A percentile compares a stretch with the other conserved stretches of the same genome.
phyloP scores from a whole-genome alignment of 2,797 vertebrate genomes.

The Xenentodon cancila region DNA sequence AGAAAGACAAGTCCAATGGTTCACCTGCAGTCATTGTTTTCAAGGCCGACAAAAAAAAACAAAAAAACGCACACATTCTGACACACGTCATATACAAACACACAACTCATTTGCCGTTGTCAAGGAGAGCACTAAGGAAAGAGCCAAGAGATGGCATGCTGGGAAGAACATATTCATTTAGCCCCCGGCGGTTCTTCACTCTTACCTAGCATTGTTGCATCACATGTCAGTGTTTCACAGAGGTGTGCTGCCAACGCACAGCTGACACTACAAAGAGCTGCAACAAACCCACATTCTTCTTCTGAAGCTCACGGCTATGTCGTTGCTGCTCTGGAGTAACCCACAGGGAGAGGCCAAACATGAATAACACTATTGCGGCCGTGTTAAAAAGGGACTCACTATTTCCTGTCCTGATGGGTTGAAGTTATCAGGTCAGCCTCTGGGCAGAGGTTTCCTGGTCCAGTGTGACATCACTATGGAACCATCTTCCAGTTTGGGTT shows the following conservation, averaged over 20 bases:
- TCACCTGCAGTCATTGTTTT: constrained; percentile 22
- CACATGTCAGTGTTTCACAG: constrained; percentile 73
- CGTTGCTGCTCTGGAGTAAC: constrained; percentile 51
- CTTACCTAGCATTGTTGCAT: constrained; percentile 67
- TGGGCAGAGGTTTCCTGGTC: constrained; percentile 51
- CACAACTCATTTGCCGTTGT: constrained; percentile 54
- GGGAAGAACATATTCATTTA: constrained; percentile 65
- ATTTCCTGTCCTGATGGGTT: constrained; percentile 68
- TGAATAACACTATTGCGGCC: constrained; percentile 71
- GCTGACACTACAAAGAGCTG: constrained; percentile 82
- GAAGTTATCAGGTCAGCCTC: constrained; percentile 22
- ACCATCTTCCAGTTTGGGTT: no score
- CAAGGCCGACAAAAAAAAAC: no score
- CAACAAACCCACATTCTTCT: constrained; percentile 64
- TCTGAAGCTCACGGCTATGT: constrained; percentile 55
- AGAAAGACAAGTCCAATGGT: constrained; percentile 35
- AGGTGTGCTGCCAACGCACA: constrained; percentile 64
- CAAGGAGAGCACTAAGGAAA: constrained; percentile 51
- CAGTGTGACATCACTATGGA: constrained; percentile 24
- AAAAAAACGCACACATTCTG: constrained; percentile 3
- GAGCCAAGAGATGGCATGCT: constrained; percentile 41
- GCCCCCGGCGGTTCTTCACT: constrained; percentile 65
- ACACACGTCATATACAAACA: constrained; percentile 19
- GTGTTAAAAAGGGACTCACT: constrained; percentile 64
- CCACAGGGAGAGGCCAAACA: constrained; percentile 66